phyloP scores from a whole-genome alignment of 2,797 vertebrate species.

The Rachycentron canadum region DNA sequence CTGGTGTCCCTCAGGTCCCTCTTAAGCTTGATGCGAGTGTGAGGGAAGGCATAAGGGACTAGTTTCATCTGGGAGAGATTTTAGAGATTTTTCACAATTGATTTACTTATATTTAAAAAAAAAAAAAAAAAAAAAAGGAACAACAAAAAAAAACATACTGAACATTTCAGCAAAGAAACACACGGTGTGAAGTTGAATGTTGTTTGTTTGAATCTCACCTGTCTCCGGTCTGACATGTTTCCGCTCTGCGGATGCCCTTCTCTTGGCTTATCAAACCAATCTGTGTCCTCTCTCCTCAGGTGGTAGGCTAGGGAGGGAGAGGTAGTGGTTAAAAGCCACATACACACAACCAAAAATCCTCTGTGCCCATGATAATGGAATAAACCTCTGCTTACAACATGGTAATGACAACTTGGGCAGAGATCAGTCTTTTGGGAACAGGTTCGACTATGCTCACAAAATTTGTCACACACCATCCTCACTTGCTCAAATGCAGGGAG shows the following conservation, averaged over 20 bases:
- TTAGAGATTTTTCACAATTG: slow-evolving; percentile 2
- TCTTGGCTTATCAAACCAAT: slow-evolving; percentile 99
- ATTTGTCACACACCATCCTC: slow-evolving; percentile 33
- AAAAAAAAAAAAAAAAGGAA: neutral
- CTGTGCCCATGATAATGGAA: slow-evolving; percentile 10
- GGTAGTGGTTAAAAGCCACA: slow-evolving; percentile 39
- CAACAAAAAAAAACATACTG: neutral
- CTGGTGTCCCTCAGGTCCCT: slow-evolving; percentile 95
- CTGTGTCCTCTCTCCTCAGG: slow-evolving; percentile 97
- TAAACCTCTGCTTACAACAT: slow-evolving; percentile 32
- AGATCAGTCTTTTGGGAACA: slow-evolving; percentile 41
- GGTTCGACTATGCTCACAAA: slow-evolving; percentile 17
- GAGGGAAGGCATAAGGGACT: slow-evolving; percentile 93
- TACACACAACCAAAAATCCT: slow-evolving; percentile 12
- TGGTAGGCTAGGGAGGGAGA: slow-evolving; percentile 92
- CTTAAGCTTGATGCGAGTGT: slow-evolving; percentile 91
- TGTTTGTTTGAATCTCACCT: slow-evolving; percentile 82
- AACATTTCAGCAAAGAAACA: neutral
- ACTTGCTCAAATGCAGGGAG: slow-evolving; percentile 49
- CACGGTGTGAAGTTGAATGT: neutral
- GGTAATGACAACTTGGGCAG: slow-evolving; percentile 30
- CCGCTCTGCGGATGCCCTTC: slow-evolving; percentile 89
- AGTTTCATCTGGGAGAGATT: slow-evolving; percentile 88
- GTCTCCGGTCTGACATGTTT: slow-evolving; percentile 89
- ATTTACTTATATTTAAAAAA: neutral